phyloP scores from a whole-genome alignment of 2,797 vertebrate genomes.

The Micromesistius poutassou region DNA sequence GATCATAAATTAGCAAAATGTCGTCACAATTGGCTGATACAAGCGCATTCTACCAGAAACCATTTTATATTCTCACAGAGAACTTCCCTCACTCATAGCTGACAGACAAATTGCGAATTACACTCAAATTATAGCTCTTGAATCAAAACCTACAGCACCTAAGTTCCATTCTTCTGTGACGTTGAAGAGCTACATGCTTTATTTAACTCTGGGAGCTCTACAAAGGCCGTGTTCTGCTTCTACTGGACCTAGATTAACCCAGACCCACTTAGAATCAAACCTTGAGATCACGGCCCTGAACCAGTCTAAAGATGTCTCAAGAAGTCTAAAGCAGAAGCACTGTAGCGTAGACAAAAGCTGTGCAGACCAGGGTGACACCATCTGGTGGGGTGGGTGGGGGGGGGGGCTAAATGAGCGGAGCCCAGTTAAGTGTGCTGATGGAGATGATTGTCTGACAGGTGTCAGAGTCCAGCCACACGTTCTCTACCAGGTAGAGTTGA shows the following conservation, averaged over 20 bases:
- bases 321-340: not conserved
- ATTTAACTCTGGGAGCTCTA: not conserved
- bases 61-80: not conserved
- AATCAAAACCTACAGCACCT: not conserved
- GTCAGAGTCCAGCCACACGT: conserved; percentile 88
- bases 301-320: not conserved
- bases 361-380: not conserved
- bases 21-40: not conserved
- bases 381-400: conserved; percentile 23
- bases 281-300: not conserved
- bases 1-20: too few relatives aligned
- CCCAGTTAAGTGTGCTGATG: conserved; percentile 75
- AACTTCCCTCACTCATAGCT: not conserved
- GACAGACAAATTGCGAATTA: not conserved
- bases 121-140: not conserved
- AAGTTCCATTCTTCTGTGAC: not conserved
- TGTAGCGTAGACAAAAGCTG: not conserved
- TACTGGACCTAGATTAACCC: not conserved
- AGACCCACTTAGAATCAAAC: not conserved
- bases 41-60: not conserved
- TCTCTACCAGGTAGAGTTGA: conserved; percentile 88
- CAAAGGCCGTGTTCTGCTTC: not conserved
- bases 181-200: not conserved
- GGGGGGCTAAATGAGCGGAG: conserved; percentile 27
- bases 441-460: conserved; percentile 89